Conservation (phyloP, 2,113 vertebrate genomes). For the Chloropsis hardwickii region DNA sequence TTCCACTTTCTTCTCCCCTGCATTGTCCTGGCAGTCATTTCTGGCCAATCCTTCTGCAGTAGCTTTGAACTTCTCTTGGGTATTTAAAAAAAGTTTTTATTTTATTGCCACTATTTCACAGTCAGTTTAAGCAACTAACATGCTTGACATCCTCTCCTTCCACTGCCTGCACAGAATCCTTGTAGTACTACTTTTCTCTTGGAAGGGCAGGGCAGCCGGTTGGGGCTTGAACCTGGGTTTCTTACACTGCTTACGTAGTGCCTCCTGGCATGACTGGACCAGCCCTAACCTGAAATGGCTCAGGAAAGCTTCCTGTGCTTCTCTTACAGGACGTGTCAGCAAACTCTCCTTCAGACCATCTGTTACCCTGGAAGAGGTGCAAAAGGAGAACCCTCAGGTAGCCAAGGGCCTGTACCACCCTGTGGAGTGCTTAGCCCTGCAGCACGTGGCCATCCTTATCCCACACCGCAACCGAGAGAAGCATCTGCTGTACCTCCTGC, state of each 20-base stretch:
- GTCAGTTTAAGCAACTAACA: not conserved
- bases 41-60: not conserved
- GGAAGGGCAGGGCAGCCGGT: not conserved
- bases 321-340: conserved; percentile 76
- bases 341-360: conserved; percentile 81
- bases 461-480: conserved; percentile 88
- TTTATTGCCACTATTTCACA: not conserved
- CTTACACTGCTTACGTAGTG: not conserved
- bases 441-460: conserved; percentile 89
- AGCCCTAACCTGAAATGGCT: not conserved
- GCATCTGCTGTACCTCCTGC: conserved; percentile 88
- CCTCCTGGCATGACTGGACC: not conserved
- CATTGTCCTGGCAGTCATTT: not conserved
- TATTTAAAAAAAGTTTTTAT: not conserved
- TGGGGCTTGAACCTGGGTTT: not conserved
- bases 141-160: not conserved
- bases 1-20: not conserved
- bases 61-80: not conserved
- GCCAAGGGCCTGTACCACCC: conserved; percentile 79
- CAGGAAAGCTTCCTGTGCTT: not conserved
- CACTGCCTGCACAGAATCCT: not conserved
- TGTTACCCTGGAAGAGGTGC: conserved; percentile 81
- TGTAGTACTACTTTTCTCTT: not conserved
- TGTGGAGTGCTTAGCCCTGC: conserved; percentile 75
- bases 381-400: conserved; percentile 78